Percentiles rank a stretch among this genome's conserved stretches.
phyloP scores from a whole-genome alignment of 2,888 invertebrate genomes.

The Rotaria magnacalcarata region DNA sequence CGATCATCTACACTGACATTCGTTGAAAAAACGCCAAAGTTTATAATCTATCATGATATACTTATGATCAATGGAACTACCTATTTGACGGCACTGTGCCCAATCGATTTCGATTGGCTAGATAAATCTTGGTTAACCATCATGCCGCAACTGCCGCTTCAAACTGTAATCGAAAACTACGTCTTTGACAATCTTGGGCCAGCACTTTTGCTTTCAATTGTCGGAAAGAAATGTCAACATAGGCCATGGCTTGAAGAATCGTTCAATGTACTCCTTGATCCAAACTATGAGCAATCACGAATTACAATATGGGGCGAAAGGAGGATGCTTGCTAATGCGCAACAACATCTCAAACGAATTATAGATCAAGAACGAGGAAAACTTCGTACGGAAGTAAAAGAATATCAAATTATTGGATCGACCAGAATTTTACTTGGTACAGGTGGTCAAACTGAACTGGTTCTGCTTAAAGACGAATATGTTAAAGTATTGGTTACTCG shows the following conservation, averaged over 20 bases:
- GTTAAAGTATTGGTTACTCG: not conserved
- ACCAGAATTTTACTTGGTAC: not conserved
- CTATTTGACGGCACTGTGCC: not conserved
- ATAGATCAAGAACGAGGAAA: not conserved
- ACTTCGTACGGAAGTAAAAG: not conserved
- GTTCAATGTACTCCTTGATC: not conserved
- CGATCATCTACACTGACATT: not conserved
- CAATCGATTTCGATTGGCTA: not conserved
- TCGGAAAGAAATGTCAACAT: not conserved
- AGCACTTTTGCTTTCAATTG: not conserved
- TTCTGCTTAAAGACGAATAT: not conserved
- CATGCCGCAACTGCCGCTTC: not conserved
- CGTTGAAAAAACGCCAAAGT: not conserved
- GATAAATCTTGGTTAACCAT: not conserved
- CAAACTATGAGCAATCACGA: not conserved
- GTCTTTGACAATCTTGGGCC: not conserved
- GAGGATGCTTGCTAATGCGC: not conserved
- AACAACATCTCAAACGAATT: not conserved
- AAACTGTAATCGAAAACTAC: not conserved
- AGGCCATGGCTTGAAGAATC: not conserved
- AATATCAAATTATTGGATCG: not conserved
- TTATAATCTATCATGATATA: constrained; percentile 17
- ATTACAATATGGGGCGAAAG: not conserved
- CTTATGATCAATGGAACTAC: not conserved
- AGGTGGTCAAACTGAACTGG: not conserved